Evolutionary conservation across 1,140 invertebrate species (phyloP).

Genomic region (Drosophila azteca): DNA sequence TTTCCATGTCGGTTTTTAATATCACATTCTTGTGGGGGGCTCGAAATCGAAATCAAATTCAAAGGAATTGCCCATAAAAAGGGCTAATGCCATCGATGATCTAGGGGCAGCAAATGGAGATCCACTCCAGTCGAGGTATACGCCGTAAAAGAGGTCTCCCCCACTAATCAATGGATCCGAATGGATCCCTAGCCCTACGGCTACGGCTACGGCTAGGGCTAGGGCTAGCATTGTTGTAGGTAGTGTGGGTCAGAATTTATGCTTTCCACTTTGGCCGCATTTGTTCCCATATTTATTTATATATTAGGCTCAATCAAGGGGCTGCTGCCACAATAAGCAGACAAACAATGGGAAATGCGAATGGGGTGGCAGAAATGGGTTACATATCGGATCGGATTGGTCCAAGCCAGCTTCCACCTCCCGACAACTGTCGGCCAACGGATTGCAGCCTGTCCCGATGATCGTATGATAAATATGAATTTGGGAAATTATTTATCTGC

Average conservation of each 20-base stretch:
- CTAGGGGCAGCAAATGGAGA: conserved; percentile 28
- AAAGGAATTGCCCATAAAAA: conserved; percentile 77
- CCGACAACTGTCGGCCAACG: conserved; percentile 52
- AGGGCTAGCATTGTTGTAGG: conserved; percentile 8
- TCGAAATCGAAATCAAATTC: conserved; percentile 58
- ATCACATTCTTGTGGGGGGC: conserved; percentile 26
- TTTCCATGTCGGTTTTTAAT: conserved; percentile 15
- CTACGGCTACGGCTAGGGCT: not conserved
- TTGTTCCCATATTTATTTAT: conserved; percentile 70
- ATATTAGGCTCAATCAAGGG: conserved; percentile 65
- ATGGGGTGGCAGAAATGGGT: conserved; percentile 61
- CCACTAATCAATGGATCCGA: not conserved
- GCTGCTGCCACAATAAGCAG: conserved; percentile 33
- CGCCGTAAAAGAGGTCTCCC: conserved; percentile 42
- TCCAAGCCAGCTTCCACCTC: not conserved
- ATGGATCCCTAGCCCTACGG: conserved; percentile 17
- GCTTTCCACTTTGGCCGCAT: conserved; percentile 70
- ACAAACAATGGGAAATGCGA: conserved; percentile 51
- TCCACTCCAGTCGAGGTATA: conserved; percentile 20
- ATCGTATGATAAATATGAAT: conserved; percentile 64
- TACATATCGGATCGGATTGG: conserved; percentile 20
- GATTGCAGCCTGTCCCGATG: conserved; percentile 53
- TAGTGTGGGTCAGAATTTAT: conserved; percentile 54
- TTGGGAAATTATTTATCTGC: conserved; percentile 65
- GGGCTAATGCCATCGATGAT: conserved; percentile 55